phyloP scores from a whole-genome alignment of 2,797 vertebrate species.

The Vespertilio murinus region DNA sequence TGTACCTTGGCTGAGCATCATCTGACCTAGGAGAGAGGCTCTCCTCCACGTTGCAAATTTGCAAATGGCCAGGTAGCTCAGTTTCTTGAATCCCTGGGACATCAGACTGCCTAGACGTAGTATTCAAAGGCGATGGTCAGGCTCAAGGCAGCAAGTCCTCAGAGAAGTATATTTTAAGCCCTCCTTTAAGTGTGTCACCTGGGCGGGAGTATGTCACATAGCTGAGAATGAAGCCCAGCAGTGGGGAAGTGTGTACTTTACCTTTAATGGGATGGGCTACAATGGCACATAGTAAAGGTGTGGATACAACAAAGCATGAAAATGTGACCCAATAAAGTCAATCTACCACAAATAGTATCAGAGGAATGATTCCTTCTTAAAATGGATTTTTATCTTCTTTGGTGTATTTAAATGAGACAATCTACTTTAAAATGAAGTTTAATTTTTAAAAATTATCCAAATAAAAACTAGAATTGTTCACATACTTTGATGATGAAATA shows the following conservation, averaged over 20 bases:
- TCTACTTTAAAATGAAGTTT: neutral
- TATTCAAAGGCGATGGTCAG: neutral
- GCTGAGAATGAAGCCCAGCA: neutral
- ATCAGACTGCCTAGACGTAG: neutral
- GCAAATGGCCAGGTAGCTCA: neutral
- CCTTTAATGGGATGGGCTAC: neutral
- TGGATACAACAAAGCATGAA: neutral
- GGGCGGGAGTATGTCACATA: neutral
- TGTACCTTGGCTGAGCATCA: neutral
- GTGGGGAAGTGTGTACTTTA: accelerated
- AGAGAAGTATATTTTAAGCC: neutral
- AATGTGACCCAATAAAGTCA: neutral
- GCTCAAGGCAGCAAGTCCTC: neutral
- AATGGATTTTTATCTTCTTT: neutral
- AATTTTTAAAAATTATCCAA: neutral
- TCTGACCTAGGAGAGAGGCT: neutral
- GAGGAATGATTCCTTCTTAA: neutral
- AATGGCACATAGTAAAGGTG: neutral
- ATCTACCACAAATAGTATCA: neutral
- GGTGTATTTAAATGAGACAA: neutral
- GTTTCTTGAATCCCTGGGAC: neutral
- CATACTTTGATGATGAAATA: neutral
- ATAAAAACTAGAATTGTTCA: neutral
- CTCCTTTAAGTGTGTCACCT: neutral
- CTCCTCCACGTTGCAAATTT: neutral